phyloP scores from a whole-genome alignment of 2,797 vertebrate genomes.

The Tangara arthus region DNA sequence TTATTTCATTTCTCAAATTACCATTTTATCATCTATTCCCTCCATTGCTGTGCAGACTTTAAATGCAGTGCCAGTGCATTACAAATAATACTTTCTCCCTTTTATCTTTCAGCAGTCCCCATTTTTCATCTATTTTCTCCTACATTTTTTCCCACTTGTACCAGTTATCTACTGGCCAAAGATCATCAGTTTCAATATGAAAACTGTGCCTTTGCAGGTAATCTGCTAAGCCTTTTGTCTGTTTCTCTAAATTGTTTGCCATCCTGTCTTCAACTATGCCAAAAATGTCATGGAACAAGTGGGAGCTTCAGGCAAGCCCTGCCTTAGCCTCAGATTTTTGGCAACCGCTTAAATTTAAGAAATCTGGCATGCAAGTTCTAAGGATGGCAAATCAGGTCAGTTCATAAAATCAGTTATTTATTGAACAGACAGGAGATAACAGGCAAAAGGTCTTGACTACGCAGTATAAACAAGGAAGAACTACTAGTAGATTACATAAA shows the following conservation, averaged over 20 bases:
- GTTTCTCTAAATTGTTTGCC: neutral
- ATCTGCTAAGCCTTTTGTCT: neutral
- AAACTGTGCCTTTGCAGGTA: neutral
- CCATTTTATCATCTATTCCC: neutral
- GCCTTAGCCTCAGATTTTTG: neutral
- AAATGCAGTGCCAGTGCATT: neutral
- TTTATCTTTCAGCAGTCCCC: neutral
- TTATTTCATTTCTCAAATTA: neutral
- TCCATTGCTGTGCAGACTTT: neutral
- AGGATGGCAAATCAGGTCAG: too few relatives aligned
- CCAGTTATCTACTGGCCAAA: neutral
- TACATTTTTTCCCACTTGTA: neutral
- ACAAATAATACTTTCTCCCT: neutral
- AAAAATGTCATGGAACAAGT: neutral
- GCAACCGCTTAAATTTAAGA: neutral
- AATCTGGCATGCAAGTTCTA: neutral
- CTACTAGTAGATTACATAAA: neutral
- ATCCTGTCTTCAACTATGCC: neutral
- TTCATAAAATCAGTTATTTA: neutral
- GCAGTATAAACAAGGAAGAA: neutral
- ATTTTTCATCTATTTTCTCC: neutral
- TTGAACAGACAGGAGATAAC: neutral
- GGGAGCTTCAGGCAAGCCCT: neutral
- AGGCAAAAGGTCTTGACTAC: neutral
- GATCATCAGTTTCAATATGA: neutral